These are phyloP conservation scores for Hyla sarda DNA, from an alignment of 2,113 vertebrate species.

Conservation along the genomic window DNA sequence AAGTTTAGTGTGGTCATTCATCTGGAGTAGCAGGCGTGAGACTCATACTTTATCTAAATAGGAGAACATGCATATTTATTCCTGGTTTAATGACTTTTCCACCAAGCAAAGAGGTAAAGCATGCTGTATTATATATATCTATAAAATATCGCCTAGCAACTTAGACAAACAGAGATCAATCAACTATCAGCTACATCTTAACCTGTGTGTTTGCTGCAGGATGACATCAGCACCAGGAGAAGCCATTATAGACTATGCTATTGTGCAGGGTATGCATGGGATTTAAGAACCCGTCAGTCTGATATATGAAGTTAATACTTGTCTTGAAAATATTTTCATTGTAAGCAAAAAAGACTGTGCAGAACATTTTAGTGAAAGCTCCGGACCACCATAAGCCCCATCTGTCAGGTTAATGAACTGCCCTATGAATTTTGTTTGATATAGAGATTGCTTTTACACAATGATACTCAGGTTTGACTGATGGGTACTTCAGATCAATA, in stretches of 20 bases:
- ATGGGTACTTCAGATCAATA: background rate
- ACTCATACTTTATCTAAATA: conserved; percentile 15
- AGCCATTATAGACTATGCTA: background rate
- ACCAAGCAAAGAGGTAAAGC: background rate
- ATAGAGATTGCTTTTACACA: background rate
- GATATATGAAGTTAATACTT: background rate
- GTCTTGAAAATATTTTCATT: background rate
- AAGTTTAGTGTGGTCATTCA: background rate
- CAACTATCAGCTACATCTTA: background rate
- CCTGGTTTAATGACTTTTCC: conserved; percentile 32
- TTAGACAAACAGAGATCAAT: background rate
- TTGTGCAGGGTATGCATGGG: background rate
- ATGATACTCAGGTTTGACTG: background rate
- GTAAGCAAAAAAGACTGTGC: background rate
- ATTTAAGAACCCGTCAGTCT: background rate
- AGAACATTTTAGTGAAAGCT: background rate
- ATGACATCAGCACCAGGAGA: background rate
- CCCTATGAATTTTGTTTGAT: background rate
- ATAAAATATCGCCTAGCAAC: conserved; percentile 43
- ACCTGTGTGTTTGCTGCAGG: conserved; percentile 5
- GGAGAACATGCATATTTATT: conserved; percentile 46
- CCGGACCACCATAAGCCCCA: background rate
- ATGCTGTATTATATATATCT: background rate
- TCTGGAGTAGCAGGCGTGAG: background rate
- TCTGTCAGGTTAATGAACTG: background rate